Evolutionary conservation across 1,140 invertebrate species (phyloP).

Genomic region (Oncopeltus fasciatus): DNA sequence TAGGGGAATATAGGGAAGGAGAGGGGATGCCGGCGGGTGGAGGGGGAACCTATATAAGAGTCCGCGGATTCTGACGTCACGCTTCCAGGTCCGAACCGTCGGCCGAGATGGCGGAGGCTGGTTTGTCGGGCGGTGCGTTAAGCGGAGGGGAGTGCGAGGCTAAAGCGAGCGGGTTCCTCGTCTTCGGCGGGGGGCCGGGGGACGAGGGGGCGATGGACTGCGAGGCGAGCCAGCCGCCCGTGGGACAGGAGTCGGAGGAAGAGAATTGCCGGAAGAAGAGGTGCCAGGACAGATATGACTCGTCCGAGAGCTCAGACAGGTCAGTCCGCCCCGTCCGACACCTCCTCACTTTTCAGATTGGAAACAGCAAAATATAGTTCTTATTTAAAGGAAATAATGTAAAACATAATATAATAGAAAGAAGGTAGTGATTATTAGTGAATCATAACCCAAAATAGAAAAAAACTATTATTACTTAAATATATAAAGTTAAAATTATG

Average conservation of each 20-base stretch:
- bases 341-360: no score
- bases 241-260: conserved; percentile 16
- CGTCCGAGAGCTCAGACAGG: conserved; percentile 80
- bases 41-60: conserved; percentile 3
- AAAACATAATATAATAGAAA: no score
- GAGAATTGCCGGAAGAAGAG: conserved; percentile 54
- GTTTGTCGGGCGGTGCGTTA: conserved; percentile 10
- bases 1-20: neutral
- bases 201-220: neutral
- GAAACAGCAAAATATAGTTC: no score
- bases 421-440: no score
- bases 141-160: conserved; percentile 5
- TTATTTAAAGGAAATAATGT: no score
- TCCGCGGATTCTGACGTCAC: conserved; percentile 1
- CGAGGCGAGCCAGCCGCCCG: conserved; percentile 2
- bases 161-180: conserved; percentile 8
- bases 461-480: no score
- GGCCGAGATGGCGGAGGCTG: conserved; percentile 20
- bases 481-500: no score
- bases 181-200: conserved; percentile 5
- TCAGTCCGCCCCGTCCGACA: conserved; percentile 30
- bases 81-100: neutral
- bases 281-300: conserved; percentile 74
- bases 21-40: neutral
- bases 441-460: no score